A percentile compares a stretch with the other conserved stretches of the same genome.
Conservation (phyloP, 2,888 invertebrate genomes). For the Selenia dentaria region DNA sequence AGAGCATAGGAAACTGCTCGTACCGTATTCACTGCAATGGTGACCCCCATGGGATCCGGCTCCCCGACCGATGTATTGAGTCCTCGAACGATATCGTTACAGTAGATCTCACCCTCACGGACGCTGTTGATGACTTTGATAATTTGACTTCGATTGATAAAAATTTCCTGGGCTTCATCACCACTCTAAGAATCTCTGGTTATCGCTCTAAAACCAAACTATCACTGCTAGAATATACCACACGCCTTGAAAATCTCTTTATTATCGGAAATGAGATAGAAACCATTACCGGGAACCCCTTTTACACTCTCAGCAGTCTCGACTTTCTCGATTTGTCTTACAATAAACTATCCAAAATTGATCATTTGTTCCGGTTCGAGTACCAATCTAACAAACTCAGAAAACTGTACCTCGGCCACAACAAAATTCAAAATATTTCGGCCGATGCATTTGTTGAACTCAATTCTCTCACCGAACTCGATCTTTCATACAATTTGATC, state of each 20-base stretch:
- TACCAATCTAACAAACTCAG: constrained; percentile 52
- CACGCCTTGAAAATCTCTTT: constrained; percentile 49
- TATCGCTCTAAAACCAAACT: constrained; percentile 52
- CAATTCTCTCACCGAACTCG: constrained; percentile 56
- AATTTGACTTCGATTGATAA: constrained; percentile 42
- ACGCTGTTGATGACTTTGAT: constrained; percentile 51
- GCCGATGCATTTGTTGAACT: constrained; percentile 56
- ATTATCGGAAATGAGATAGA: constrained; percentile 52
- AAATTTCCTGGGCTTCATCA: constrained; percentile 52
- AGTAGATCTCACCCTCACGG: constrained; percentile 54
- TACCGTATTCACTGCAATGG: constrained; percentile 53
- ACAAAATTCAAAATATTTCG: constrained; percentile 52
- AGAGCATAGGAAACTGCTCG: constrained; percentile 46
- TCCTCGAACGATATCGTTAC: constrained; percentile 56
- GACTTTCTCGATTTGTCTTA: constrained; percentile 59
- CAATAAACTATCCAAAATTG: constrained; percentile 54
- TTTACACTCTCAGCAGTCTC: constrained; percentile 51
- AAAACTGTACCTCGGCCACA: constrained; percentile 54
- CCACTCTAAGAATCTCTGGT: constrained; percentile 52
- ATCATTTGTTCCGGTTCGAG: constrained; percentile 59
- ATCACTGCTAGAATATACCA: constrained; percentile 54
- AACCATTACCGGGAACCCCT: constrained; percentile 49
- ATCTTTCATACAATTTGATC: constrained; percentile 63
- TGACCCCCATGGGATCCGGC: constrained; percentile 44
- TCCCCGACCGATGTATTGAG: constrained; percentile 56